Conservation (phyloP, 1,140 invertebrate species). For the Eriosoma lanigerum region DNA sequence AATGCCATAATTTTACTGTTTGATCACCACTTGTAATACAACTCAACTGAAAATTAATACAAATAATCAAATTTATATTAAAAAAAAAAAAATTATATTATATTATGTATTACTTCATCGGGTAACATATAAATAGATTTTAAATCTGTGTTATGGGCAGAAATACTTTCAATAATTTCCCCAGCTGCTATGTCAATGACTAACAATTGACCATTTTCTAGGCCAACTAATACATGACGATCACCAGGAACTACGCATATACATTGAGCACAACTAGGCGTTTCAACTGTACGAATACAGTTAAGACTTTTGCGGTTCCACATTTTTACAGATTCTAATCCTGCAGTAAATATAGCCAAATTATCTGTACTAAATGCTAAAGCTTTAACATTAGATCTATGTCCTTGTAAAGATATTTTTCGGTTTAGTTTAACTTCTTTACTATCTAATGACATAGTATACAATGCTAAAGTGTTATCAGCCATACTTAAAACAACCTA, state of each 20-base stretch:
- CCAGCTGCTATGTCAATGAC: constrained; percentile 85
- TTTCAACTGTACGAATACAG: constrained; percentile 79
- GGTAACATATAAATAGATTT: constrained; percentile 76
- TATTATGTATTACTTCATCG: constrained; percentile 64
- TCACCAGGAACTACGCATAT: constrained; percentile 89
- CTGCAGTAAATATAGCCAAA: constrained; percentile 79
- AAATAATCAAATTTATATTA: neutral
- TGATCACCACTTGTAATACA: constrained; percentile 86
- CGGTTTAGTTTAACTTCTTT: constrained; percentile 62
- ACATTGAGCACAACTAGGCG: constrained; percentile 67
- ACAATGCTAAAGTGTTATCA: constrained; percentile 72
- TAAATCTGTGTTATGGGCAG: constrained; percentile 78
- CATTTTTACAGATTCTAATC: constrained; percentile 84
- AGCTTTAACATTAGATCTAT: constrained; percentile 84
- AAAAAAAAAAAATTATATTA: neutral
- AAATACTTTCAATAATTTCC: constrained; percentile 73
- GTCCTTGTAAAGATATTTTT: constrained; percentile 70
- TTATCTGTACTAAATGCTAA: constrained; percentile 90
- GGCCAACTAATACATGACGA: constrained; percentile 83
- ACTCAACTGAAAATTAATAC: constrained; percentile 65
- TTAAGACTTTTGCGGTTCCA: constrained; percentile 85
- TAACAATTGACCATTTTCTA: constrained; percentile 82
- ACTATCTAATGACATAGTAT: constrained; percentile 63
- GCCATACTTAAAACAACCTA: constrained; percentile 63
- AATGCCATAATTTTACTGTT: constrained; percentile 92